Evolutionary conservation across 2,113 vertebrate species (phyloP).

Genomic region (Larimichthys polyactis): DNA sequence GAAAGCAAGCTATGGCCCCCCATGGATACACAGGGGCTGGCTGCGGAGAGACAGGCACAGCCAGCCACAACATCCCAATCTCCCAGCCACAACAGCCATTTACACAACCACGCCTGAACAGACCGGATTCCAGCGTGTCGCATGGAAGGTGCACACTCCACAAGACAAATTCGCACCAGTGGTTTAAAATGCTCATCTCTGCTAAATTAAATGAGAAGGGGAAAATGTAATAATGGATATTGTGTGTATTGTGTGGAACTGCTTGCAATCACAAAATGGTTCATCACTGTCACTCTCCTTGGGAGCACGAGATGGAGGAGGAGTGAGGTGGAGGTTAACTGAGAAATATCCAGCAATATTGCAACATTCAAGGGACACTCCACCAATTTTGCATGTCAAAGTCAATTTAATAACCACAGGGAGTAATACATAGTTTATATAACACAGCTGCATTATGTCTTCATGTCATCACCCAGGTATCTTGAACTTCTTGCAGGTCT

Average conservation of each 20-base stretch:
- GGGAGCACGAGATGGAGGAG: slow-evolving; percentile 33
- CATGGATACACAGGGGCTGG: slow-evolving; percentile 46
- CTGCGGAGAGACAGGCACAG: slow-evolving; percentile 53
- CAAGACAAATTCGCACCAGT: slow-evolving; percentile 52
- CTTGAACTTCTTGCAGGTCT: not conserved
- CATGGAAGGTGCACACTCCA: slow-evolving; percentile 40
- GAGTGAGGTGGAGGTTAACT: slow-evolving; percentile 10
- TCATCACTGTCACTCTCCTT: slow-evolving; percentile 55
- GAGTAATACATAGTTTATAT: not conserved
- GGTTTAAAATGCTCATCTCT: slow-evolving; percentile 56
- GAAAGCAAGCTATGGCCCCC: slow-evolving; percentile 64
- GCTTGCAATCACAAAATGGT: slow-evolving; percentile 58
- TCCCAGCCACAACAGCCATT: slow-evolving; percentile 81
- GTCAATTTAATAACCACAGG: slow-evolving; percentile 3
- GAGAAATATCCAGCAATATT: not conserved
- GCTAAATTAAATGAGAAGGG: slow-evolving; percentile 52
- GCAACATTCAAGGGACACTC: slow-evolving; percentile 19
- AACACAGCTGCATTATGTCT: slow-evolving; percentile 3
- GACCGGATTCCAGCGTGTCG: slow-evolving; percentile 44
- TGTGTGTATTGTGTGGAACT: slow-evolving; percentile 67
- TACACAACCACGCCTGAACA: slow-evolving; percentile 68
- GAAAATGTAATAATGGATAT: slow-evolving; percentile 49
- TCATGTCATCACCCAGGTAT: not conserved
- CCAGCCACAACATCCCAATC: slow-evolving; percentile 81
- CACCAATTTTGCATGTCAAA: slow-evolving; percentile 4